phyloP scores from a whole-genome alignment of 1,140 invertebrate genomes.

The Hypsibius dujardini region DNA sequence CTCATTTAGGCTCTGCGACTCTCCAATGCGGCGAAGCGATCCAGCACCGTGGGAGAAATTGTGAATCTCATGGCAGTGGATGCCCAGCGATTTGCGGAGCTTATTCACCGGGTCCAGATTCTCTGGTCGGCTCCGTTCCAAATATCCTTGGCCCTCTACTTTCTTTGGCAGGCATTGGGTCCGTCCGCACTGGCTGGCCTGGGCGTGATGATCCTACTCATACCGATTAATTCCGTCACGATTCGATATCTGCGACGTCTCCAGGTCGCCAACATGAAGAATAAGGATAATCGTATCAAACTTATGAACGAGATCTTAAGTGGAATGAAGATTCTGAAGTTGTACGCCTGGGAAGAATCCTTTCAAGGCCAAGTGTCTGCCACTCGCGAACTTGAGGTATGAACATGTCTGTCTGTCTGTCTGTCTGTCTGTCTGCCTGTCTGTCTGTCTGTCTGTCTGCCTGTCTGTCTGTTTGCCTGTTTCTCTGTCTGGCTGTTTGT shows the following conservation, averaged over 20 bases:
- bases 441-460: too few relatives aligned
- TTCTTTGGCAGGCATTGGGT: conserved; percentile 65
- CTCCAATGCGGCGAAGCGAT: conserved; percentile 29
- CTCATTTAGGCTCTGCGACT: conserved; percentile 29
- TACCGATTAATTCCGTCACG: conserved; percentile 71
- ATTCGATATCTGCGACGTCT: conserved; percentile 53
- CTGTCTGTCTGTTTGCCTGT: too few relatives aligned
- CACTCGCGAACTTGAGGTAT: too few relatives aligned
- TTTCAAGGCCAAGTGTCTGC: conserved; percentile 37
- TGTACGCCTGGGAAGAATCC: conserved; percentile 59
- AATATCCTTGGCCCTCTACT: conserved; percentile 65
- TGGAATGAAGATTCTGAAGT: conserved; percentile 59
- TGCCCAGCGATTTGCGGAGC: conserved; percentile 61
- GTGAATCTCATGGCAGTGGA: conserved; percentile 85
- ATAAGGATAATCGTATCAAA: conserved; percentile 54
- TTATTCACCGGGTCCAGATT: conserved; percentile 77
- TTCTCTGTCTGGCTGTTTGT: too few relatives aligned
- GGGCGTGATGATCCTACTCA: conserved; percentile 73
- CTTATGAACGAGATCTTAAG: conserved; percentile 34
- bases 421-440: too few relatives aligned
- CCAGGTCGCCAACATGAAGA: conserved; percentile 31
- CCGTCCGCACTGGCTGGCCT: conserved; percentile 71
- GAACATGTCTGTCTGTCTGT: too few relatives aligned
- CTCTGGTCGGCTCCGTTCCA: conserved; percentile 89
- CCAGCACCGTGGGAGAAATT: conserved; percentile 71